phyloP scores from a whole-genome alignment of 2,797 vertebrate genomes.

The Cirrhinus molitorella region DNA sequence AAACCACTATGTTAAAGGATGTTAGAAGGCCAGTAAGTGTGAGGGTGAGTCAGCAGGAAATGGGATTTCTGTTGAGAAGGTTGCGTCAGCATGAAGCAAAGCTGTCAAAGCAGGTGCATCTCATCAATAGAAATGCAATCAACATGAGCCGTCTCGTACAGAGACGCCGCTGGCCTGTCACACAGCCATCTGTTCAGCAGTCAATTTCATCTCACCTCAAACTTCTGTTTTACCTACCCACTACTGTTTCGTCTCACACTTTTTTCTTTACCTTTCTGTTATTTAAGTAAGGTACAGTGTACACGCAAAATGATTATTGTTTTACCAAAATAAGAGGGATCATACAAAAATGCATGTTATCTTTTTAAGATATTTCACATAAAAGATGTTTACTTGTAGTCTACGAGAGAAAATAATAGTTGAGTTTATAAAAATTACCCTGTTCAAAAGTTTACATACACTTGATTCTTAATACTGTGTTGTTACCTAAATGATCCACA shows the following conservation, averaged over 20 bases:
- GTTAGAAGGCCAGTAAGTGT: neutral
- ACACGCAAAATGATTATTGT: no score
- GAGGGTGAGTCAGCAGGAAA: conserved; percentile 12
- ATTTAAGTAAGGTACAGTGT: neutral
- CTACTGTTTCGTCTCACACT: neutral
- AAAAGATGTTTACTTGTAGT: no score
- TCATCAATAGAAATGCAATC: conserved; percentile 4
- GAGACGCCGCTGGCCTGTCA: conserved; percentile 26
- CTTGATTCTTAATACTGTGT: no score
- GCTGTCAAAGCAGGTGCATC: conserved; percentile 15
- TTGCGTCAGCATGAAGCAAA: conserved; percentile 17
- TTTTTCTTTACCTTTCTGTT: neutral
- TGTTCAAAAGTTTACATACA: no score
- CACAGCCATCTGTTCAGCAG: conserved; percentile 42
- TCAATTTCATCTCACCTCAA: conserved; percentile 9
- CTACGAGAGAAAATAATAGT: no score
- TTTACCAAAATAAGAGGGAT: no score
- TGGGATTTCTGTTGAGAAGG: neutral
- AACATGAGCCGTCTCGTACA: neutral
- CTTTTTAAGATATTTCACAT: no score
- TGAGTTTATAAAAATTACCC: no score
- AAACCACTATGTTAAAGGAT: neutral
- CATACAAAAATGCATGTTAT: no score
- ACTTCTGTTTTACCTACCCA: neutral
- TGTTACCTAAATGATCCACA: no score